Evolutionary conservation across 2,113 vertebrate species (phyloP).

Genomic region (Antigone vipio): DNA sequence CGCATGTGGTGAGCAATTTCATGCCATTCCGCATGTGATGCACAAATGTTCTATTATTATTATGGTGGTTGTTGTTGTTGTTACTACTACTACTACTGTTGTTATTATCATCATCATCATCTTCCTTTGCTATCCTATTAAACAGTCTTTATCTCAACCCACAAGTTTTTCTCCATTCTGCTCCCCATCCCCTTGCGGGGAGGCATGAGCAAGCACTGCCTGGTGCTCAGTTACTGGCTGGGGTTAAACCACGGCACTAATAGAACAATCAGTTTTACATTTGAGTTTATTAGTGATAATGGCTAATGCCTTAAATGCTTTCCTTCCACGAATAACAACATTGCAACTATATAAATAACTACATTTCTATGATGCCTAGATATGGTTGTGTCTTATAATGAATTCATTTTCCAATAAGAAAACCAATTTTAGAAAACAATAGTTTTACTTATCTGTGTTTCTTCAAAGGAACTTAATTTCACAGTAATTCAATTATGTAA

Average conservation of each 20-base stretch:
- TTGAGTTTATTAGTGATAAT: background rate
- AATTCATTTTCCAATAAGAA: constrained; percentile 6
- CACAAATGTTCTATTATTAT: too few species aligned
- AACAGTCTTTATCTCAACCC: too few species aligned
- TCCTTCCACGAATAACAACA: background rate
- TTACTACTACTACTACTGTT: too few species aligned
- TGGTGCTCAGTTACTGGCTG: too few species aligned
- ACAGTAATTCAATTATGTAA: background rate
- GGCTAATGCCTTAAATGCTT: background rate
- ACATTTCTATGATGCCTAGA: background rate
- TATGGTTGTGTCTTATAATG: background rate
- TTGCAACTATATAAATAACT: background rate
- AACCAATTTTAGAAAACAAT: background rate
- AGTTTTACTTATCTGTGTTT: background rate
- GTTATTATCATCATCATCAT: too few species aligned
- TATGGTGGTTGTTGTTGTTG: too few species aligned
- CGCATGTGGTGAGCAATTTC: too few species aligned
- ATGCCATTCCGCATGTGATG: too few species aligned
- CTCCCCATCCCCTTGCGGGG: too few species aligned
- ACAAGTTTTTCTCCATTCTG: too few species aligned
- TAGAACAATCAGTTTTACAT: background rate
- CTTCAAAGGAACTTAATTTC: constrained; percentile 14
- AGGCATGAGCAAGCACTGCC: too few species aligned
- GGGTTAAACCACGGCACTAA: background rate
- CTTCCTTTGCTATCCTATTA: too few species aligned